Base-by-base conservation (phyloP, 2,797 vertebrate species). In the Phaenicophaeus curvirostris region DNA sequence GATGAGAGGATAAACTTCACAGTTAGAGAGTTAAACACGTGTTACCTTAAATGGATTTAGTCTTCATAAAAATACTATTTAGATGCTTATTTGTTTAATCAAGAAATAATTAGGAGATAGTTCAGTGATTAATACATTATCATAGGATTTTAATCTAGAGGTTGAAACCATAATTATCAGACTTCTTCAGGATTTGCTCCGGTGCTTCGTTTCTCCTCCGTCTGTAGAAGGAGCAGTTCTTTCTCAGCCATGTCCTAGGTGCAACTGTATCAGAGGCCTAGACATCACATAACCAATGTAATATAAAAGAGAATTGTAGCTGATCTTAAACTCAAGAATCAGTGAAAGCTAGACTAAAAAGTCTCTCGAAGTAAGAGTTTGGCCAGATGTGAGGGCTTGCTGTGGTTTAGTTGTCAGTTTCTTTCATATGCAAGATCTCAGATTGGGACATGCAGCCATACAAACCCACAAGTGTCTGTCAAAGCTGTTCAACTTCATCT, bases 251-350 rank as follows among this genome's bases (percentile, higher is more conserved):
- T 75, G 25, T 23, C 35, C 28, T 42, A 44, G 59, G 18, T 61
- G n/a, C 0, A 0, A 65, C 15, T 25, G 19, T 30, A 41, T 33
- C 25, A 55, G 58, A 81, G 11, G 17, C 28, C 19, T 53, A 72
- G 37, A 53, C 54, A 11, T 51, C 11, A 51, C 27, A 46, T 10
- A 58, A 42, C 4, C 27, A 62, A 5, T 15, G 4, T 54, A 25
- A 50, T 5, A 57, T 1, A 9, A 72, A 46, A 18, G 17, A 79
- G 30, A 10, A 50, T 21, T 66, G 85, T 76, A 68, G 42, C 23
- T 79, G 33, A 62, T 33, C 23, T 68, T 62, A 48, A 76, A 73
- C 6, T 2, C 11, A 83, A 79, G 48, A 37, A 73, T 54, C 48
- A 67, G 7, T 16, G 9, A 35, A 67, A 75, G 21, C 6, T 58